Evolutionary conservation across 2,797 vertebrate genomes (phyloP).

Genomic region (Babyrousa celebensis): DNA sequence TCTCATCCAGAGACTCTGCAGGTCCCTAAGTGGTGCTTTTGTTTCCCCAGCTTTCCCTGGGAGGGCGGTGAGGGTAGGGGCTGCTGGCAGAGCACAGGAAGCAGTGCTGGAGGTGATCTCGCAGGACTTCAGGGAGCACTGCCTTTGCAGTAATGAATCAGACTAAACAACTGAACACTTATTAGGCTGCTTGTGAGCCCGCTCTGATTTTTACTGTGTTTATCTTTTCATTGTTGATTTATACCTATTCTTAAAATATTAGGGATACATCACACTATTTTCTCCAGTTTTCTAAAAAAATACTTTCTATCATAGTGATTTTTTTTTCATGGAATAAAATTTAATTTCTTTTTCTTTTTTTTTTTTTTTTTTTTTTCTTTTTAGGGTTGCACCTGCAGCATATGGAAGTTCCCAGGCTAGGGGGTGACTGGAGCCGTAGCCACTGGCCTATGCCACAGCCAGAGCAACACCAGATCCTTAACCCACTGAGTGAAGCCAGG

Average conservation of each 20-base stretch:
- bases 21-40: not conserved
- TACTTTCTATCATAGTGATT: constrained; percentile 41
- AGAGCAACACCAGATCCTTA: too few species aligned
- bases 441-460: too few species aligned
- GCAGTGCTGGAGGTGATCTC: not conserved
- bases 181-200: not conserved
- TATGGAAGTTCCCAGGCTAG: too few species aligned
- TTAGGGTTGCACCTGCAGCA: too few species aligned
- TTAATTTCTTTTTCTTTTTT: constrained; percentile 5
- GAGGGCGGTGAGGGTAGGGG: not conserved
- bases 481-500: too few species aligned
- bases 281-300: not conserved
- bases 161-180: not conserved
- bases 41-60: not conserved
- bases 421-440: too few species aligned
- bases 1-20: not conserved
- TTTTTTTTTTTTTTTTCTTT: too few species aligned
- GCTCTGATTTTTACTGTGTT: constrained; percentile 61
- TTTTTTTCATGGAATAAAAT: constrained; percentile 55
- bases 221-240: constrained; percentile 66
- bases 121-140: not conserved
- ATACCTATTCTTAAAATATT: constrained; percentile 58
- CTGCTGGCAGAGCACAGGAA: not conserved
- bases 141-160: not conserved
- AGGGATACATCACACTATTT: constrained; percentile 53